Conservation (phyloP, 2,797 vertebrate species). For the Manis crassicaudata region DNA sequence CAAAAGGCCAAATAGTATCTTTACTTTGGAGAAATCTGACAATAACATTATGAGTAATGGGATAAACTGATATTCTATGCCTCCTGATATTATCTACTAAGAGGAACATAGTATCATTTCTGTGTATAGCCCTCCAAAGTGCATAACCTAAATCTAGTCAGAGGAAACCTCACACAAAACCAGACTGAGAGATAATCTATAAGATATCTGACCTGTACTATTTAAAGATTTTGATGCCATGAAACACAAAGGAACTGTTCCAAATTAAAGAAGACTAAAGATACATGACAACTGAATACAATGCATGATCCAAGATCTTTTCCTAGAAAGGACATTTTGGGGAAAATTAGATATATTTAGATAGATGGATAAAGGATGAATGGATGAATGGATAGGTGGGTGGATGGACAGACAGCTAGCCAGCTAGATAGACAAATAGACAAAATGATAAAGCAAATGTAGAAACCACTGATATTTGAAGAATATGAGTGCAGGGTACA, state of each 20-base stretch:
- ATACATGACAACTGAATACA: neutral
- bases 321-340: neutral
- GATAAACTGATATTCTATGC: too few species aligned
- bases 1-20: neutral
- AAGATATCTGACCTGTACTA: neutral
- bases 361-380: neutral
- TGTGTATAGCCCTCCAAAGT: neutral
- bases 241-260: neutral
- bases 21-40: neutral
- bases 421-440: neutral
- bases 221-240: too few species aligned
- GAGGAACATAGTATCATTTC: neutral
- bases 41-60: neutral
- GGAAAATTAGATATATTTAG: neutral
- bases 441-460: neutral
- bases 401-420: too few species aligned
- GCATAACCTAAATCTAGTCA: neutral
- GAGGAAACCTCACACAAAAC: neutral
- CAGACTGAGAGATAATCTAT: too few species aligned
- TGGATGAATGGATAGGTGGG: neutral
- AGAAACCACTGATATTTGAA: neutral
- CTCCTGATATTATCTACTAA: neutral
- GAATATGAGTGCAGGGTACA: neutral
- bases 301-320: neutral
- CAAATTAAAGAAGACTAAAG: neutral